Evolutionary conservation across 2,888 invertebrate genomes (phyloP), one percentile per base, ranked within the genome.

Genomic region (Amiota mariae): DNA sequence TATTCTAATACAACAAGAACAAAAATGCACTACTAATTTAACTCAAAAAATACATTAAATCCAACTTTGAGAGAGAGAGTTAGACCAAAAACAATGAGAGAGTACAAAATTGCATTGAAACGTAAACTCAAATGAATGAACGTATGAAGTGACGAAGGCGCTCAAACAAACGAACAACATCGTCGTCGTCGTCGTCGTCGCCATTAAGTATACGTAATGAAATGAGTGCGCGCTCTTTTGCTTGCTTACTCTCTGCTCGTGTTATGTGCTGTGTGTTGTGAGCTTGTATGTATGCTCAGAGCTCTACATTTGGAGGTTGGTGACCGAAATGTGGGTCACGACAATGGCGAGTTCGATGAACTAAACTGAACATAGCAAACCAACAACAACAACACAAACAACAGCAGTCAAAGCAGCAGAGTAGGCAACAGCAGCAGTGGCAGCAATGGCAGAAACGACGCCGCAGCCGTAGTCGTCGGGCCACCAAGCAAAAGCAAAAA

Each of bases 341-440:
- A 90, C 89, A 90, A 90, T 89, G 90, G 87, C 85, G 87, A 87
- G 90, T 90, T 90, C 90, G 88, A 88, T 90, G 90, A 90, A 90
- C 90, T 89, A 86, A 87, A 82, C 85, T 82, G 75, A 78, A 59
- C 59, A 18, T 15, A 59, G 59, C 59, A 36, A 36, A 36, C 4
- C 24, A 24, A 24, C 59, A 59, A 12, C 54, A 54, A 9, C n/a
- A 10, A 9, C 13, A 13, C 54, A n/a, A 54, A 54, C 54, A 0
- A 15, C 13, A n/a, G n/a, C n/a, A 75, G 83, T 74, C 81, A 51
- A 66, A 54, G n/a, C 71, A 20, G 63, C 49, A 49, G 46, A 47
- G 54, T 20, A n/a, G 76, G 73, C 82, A 81, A 71, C 57, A 77
- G 76, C 79, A 70, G 78, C 75, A 71, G n/a, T 73, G 71, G 74